Percentiles rank a stretch among this genome's conserved stretches.
Conservation (phyloP, 1,140 invertebrate species). For the Drosophila kurseongensis region DNA sequence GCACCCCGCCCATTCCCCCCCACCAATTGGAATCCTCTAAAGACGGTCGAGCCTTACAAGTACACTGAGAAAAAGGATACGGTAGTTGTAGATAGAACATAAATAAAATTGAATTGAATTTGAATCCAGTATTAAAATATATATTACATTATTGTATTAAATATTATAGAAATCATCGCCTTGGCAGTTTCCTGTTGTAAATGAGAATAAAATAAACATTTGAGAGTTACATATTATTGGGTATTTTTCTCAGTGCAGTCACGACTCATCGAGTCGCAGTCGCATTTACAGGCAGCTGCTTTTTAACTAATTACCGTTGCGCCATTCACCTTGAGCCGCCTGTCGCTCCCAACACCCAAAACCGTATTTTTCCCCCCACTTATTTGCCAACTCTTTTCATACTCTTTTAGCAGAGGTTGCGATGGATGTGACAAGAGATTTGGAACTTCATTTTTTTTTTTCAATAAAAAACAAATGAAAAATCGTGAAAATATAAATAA, state of each 20-base stretch:
- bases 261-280: slow-evolving; percentile 47
- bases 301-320: slow-evolving; percentile 79
- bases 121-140: too few species aligned
- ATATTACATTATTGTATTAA: too few species aligned
- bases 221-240: background rate
- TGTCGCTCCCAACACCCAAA: slow-evolving; percentile 68
- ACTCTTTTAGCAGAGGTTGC: background rate
- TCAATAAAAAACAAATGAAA: too few species aligned
- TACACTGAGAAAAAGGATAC: background rate
- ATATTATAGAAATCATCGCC: too few species aligned
- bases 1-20: slow-evolving; percentile 23
- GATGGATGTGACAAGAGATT: too few species aligned
- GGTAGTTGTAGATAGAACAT: background rate
- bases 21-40: slow-evolving; percentile 22
- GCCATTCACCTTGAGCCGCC: slow-evolving; percentile 77
- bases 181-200: too few species aligned
- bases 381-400: slow-evolving; percentile 30
- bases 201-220: too few species aligned
- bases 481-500: too few species aligned
- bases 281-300: slow-evolving; percentile 52
- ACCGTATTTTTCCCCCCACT: slow-evolving; percentile 29
- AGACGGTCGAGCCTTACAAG: slow-evolving; percentile 13
- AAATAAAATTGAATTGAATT: too few species aligned
- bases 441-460: too few species aligned
- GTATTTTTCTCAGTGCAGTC: slow-evolving; percentile 25